phyloP scores from a whole-genome alignment of 2,797 vertebrate genomes.

The Macroramphosus scolopax region DNA sequence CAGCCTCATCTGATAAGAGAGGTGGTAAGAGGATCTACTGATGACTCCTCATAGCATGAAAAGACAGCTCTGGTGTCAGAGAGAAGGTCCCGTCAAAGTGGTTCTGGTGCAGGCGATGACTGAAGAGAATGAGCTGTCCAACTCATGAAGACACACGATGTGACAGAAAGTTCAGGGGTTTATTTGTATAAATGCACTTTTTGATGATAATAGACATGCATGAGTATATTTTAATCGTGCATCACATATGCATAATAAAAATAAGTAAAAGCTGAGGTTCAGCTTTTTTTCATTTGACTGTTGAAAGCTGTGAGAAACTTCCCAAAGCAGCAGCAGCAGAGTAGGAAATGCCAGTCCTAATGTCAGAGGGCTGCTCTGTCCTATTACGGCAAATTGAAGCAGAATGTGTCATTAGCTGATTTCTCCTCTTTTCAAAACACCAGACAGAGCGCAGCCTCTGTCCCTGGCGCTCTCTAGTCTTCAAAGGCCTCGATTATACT shows the following conservation, averaged over 20 bases:
- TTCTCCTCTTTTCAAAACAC: conserved; percentile 77
- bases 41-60: conserved; percentile 56
- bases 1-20: conserved; percentile 67
- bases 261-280: neutral
- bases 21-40: conserved; percentile 62
- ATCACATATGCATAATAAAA: neutral
- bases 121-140: conserved; percentile 37
- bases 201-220: too few relatives aligned
- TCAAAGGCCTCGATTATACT: conserved; percentile 81
- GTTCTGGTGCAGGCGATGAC: conserved; percentile 25
- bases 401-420: conserved; percentile 84
- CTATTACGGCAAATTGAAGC: conserved; percentile 81
- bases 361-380: conserved; percentile 79
- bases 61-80: conserved; percentile 44
- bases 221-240: neutral
- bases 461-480: conserved; percentile 51
- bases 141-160: too few relatives aligned
- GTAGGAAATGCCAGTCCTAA: conserved; percentile 71
- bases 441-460: conserved; percentile 76
- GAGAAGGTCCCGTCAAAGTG: conserved; percentile 15
- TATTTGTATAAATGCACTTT: too few relatives aligned
- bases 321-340: conserved; percentile 53
- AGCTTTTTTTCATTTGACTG: conserved; percentile 20
- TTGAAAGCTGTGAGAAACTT: conserved; percentile 57
- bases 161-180: too few relatives aligned